Conservation (phyloP, 2,888 invertebrate genomes). For the Penaeus monodon region DNA sequence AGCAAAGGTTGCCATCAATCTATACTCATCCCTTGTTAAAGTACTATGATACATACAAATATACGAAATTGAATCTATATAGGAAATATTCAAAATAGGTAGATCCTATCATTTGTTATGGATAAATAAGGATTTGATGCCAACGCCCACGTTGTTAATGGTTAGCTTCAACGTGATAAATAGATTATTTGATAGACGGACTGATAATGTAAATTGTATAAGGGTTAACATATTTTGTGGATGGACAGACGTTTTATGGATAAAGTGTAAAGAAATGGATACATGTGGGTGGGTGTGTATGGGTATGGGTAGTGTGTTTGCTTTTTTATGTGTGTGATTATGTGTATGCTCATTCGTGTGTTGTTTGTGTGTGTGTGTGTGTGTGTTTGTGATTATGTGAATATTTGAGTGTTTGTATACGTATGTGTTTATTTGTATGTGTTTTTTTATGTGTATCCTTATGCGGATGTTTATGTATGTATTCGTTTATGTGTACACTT, state of each 20-base stretch:
- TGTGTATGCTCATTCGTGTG: background rate
- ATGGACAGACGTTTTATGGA: no score
- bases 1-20: background rate
- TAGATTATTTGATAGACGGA: background rate
- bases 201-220: no score
- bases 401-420: no score
- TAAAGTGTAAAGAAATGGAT: no score
- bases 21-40: background rate
- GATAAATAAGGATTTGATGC: background rate
- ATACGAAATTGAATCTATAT: constrained; percentile 11
- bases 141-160: background rate
- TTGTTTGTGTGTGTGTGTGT: no score
- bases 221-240: no score
- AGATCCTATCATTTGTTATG: constrained; percentile 1
- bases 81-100: constrained; percentile 21
- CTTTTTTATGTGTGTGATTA: background rate
- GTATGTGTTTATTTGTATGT: no score
- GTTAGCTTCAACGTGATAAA: background rate
- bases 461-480: no score
- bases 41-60: background rate
- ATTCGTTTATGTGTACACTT: no score
- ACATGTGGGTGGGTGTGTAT: background rate
- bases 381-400: no score
- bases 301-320: background rate
- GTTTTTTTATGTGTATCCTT: no score